A percentile compares a stretch with the other conserved stretches of the same genome.
phyloP scores from a whole-genome alignment of 2,797 vertebrate species.

The Ctenosaura bakeri region DNA sequence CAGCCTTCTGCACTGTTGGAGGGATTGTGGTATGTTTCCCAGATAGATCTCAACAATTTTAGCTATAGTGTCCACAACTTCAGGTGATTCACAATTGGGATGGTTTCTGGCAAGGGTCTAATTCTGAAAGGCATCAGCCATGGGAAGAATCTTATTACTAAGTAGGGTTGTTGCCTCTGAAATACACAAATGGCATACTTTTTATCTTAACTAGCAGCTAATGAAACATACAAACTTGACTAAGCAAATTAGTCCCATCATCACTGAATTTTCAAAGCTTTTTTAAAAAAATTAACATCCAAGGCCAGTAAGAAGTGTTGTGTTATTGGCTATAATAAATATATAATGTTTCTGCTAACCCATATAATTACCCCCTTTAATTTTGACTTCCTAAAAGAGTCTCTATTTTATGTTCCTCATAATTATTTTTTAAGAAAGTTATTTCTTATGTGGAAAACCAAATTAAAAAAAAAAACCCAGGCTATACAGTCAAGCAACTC shows the following conservation, averaged over 20 bases:
- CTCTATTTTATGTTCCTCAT: neutral
- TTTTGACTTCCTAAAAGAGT: slow-evolving; percentile 32
- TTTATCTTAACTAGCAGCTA: slow-evolving; percentile 1
- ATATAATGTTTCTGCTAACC: neutral
- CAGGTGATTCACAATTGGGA: neutral
- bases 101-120: neutral
- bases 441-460: slow-evolving; percentile 11
- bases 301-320: neutral
- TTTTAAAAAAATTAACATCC: neutral
- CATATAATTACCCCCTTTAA: neutral
- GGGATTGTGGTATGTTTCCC: neutral
- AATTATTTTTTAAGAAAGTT: neutral
- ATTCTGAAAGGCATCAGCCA: neutral
- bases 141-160: neutral
- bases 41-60: neutral
- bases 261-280: slow-evolving; percentile 3
- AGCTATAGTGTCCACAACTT: neutral
- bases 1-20: neutral
- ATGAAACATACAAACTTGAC: neutral
- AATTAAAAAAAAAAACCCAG: neutral
- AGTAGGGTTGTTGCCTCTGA: slow-evolving; percentile 19
- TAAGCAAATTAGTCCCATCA: slow-evolving; percentile 32
- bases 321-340: neutral
- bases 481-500: rapidly evolving
- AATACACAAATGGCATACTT: neutral